phyloP scores from a whole-genome alignment of 2,113 vertebrate genomes.

The Cranoglanis bouderius region DNA sequence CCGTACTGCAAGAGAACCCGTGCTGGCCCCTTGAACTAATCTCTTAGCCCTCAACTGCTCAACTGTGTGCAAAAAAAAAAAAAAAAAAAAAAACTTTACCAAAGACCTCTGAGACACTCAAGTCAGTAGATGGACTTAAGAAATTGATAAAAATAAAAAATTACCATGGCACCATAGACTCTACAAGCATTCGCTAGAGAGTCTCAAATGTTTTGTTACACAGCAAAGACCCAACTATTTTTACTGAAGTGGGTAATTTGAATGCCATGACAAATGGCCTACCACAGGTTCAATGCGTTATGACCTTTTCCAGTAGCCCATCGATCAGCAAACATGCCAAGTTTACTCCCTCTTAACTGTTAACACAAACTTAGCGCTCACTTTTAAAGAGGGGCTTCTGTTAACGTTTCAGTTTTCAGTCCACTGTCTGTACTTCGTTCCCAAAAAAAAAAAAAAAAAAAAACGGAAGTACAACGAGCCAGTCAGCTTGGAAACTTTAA shows the following conservation, averaged over 20 bases:
- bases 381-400: background rate
- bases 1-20: background rate
- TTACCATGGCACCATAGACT: background rate
- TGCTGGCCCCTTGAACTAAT: background rate
- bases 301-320: background rate
- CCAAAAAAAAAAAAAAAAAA: too few relatives aligned
- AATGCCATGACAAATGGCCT: background rate
- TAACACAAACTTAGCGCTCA: background rate
- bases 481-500: background rate
- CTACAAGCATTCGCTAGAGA: background rate
- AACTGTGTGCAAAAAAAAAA: background rate
- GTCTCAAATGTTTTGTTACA: background rate
- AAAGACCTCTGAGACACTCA: background rate
- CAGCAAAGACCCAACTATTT: background rate
- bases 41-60: background rate
- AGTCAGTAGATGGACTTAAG: background rate
- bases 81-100: background rate
- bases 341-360: background rate
- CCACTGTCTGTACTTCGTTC: background rate
- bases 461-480: background rate
- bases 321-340: background rate
- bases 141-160: background rate
- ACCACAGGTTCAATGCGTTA: background rate
- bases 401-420: background rate
- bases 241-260: background rate